Conservation (phyloP, 2,113 vertebrate species). For the Hyperoodon ampullatus region DNA sequence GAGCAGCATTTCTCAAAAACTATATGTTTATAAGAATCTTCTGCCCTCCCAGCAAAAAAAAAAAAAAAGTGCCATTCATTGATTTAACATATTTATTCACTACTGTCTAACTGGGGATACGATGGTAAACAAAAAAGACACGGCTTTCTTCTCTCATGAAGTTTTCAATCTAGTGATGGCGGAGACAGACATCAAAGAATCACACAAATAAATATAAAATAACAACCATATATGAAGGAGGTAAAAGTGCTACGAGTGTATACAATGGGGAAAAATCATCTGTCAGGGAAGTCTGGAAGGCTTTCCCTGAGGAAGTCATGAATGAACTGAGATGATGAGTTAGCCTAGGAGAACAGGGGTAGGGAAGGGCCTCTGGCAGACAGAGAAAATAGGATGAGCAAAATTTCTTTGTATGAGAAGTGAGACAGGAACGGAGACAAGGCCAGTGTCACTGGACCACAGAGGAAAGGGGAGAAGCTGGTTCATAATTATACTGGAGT, state of each 20-base stretch:
- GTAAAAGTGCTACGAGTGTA: neutral
- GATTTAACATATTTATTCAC: constrained; percentile 31
- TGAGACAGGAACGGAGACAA: neutral
- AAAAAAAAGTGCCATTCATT: neutral
- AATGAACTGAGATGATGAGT: neutral
- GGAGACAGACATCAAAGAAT: neutral
- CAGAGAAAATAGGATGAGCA: neutral
- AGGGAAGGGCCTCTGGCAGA: neutral
- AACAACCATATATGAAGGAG: neutral
- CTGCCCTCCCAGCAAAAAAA: neutral
- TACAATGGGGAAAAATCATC: neutral
- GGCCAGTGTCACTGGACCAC: neutral
- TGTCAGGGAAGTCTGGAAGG: neutral
- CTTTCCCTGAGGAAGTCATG: neutral
- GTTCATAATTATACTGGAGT: neutral
- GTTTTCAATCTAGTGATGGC: neutral
- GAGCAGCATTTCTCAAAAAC: constrained; percentile 26
- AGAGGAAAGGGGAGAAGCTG: neutral
- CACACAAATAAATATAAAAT: constrained; percentile 23
- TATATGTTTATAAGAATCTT: neutral
- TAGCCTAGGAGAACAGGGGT: neutral
- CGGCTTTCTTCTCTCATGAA: neutral
- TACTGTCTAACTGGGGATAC: neutral
- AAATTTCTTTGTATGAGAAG: neutral
- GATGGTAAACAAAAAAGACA: neutral